Evolutionary conservation across 2,113 vertebrate genomes (phyloP), one percentile per base, ranked within the genome.

Genomic region (Proteles cristata): DNA sequence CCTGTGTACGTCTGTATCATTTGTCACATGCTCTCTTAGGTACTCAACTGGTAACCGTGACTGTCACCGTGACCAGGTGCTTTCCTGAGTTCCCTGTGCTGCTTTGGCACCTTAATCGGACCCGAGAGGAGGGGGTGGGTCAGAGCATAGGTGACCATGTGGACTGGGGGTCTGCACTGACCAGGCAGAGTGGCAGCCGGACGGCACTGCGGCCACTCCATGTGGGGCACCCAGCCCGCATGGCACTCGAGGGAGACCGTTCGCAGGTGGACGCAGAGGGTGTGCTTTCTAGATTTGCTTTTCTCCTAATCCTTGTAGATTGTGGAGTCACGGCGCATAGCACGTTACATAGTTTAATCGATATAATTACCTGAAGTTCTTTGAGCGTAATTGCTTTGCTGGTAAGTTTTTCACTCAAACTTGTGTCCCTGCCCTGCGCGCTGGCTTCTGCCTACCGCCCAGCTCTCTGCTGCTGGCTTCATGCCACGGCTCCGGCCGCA

Each of bases 251-350:
- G 25, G 73, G 16, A 45, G 7, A 45, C 12, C 3, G 39, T 25
- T 28, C 7, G 11, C 25, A 16, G 73, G 7, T 5, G 6, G 25
- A 16, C 25, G 1, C 12, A 25, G 25, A 3, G 2, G 14, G 43
- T 16, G 88, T 43, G 55, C 55, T 8, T 43, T 23, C 63, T 10
- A 23, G 48, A n/a, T 35, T 14, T 6, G 48, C 61, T 28, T 48
- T 43, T 33, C 19, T 50, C 21, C 26, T 31, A 1, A 1, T 39
- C 48, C 74, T 81, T 69, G 4, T 0, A 15, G 1, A 0, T 43
- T 55, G 63, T 23, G 45, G 5, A 11, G n/a, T 4, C 1, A 16
- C 11, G 7, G 26, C 6, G 2, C 17, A 11, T 6, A 1, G 10
- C 4, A 33, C 17, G 48, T 21, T 53, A n/a, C 1, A 0, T 9